Conservation (phyloP, 2,797 vertebrate genomes). For the Darevskia nairensis region DNA sequence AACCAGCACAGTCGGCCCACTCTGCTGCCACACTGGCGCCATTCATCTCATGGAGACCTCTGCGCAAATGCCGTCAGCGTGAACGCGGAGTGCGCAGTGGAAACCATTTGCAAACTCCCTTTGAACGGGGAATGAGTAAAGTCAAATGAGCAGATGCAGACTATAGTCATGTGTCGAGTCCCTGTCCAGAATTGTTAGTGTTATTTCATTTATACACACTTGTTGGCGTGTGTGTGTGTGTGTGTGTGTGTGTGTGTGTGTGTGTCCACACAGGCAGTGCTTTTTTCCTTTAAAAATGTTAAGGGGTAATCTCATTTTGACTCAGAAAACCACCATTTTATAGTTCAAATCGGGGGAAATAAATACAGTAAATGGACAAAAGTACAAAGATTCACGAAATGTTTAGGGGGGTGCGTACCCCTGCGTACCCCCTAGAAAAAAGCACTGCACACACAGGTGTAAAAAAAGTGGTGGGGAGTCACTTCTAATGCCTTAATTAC, state of each 20-base stretch:
- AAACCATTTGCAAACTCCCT: slow-evolving; percentile 12
- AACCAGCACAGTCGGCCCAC: neutral
- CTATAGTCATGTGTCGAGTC: slow-evolving; percentile 40
- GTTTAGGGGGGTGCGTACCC: too few relatives aligned
- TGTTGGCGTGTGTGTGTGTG: too few relatives aligned
- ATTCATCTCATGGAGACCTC: neutral
- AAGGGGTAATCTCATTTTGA: too few relatives aligned
- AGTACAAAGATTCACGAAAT: too few relatives aligned
- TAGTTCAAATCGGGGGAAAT: too few relatives aligned
- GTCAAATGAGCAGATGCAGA: slow-evolving; percentile 47
- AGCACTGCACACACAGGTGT: neutral
- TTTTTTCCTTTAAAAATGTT: too few relatives aligned
- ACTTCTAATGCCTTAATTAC: neutral
- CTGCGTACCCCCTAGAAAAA: too few relatives aligned
- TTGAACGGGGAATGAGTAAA: slow-evolving; percentile 3
- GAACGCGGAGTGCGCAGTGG: neutral
- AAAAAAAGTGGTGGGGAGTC: neutral
- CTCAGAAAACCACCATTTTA: too few relatives aligned
- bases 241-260: too few relatives aligned
- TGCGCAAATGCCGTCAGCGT: neutral
- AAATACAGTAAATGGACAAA: too few relatives aligned
- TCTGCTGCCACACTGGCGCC: neutral
- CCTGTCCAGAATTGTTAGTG: slow-evolving; percentile 24
- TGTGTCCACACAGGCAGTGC: neutral
- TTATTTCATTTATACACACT: slow-evolving; percentile 24